A percentile compares a stretch with the other conserved stretches of the same genome.
Evolutionary conservation across 2,797 vertebrate genomes (phyloP).

Genomic region (Peromyscus melanophrys): DNA sequence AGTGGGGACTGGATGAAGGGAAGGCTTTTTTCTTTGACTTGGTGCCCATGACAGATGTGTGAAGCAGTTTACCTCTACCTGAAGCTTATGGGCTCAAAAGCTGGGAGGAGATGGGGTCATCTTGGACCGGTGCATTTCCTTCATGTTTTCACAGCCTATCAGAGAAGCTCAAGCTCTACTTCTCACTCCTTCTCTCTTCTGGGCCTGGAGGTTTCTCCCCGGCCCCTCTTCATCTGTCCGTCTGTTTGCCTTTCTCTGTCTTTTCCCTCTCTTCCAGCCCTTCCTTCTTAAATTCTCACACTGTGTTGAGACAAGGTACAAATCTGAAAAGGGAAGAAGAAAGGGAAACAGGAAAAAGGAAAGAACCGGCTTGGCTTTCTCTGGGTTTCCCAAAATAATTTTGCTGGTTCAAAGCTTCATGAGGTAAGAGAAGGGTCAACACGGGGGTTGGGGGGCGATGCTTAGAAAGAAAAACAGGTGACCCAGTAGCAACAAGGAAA

Average conservation of each 20-base stretch:
- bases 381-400: background rate
- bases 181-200: too few species aligned
- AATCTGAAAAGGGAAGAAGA: background rate
- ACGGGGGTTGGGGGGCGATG: background rate
- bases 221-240: background rate
- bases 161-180: fast-evolving
- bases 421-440: background rate
- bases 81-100: background rate
- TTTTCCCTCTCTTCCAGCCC: background rate
- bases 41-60: fast-evolving
- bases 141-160: background rate
- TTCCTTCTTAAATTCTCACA: background rate
- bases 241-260: background rate
- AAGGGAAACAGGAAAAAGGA: background rate
- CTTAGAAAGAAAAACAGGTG: background rate
- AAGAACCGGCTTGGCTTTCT: background rate
- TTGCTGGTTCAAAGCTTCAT: background rate
- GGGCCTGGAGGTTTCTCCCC: background rate
- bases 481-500: background rate
- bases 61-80: background rate
- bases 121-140: background rate
- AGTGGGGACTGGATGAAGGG: background rate
- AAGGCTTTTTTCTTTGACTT: background rate
- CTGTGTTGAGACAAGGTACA: background rate
- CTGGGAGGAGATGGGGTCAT: too few species aligned